Evolutionary conservation across 2,888 invertebrate genomes (phyloP).

Genomic region (Hoplodrina blanda): DNA sequence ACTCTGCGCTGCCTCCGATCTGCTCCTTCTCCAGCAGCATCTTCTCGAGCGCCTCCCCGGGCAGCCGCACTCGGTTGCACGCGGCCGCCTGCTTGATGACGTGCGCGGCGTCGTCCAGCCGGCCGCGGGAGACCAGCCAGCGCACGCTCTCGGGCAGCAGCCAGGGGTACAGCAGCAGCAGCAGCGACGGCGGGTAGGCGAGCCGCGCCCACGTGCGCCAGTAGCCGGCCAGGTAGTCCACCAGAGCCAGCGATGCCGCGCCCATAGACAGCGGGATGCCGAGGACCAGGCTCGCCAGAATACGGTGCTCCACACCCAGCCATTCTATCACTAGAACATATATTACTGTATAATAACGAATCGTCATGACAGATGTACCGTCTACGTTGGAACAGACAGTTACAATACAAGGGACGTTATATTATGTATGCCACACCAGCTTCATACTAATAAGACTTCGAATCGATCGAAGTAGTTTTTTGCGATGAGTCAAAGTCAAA

Average conservation of each 20-base stretch:
- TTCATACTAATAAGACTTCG: too few species aligned
- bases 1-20: constrained; percentile 68
- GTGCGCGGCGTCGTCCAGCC: constrained; percentile 91
- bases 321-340: constrained; percentile 92
- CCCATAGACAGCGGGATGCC: constrained; percentile 94
- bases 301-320: constrained; percentile 93
- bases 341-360: too few species aligned
- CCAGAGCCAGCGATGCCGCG: constrained; percentile 92
- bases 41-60: constrained; percentile 86
- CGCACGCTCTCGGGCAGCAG: constrained; percentile 94
- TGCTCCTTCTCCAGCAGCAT: constrained; percentile 78
- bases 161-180: constrained; percentile 93
- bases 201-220: constrained; percentile 93
- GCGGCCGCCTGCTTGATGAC: constrained; percentile 91
- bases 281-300: constrained; percentile 93
- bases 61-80: constrained; percentile 89
- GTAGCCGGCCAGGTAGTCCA: constrained; percentile 92
- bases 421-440: too few species aligned
- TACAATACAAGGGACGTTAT: too few species aligned
- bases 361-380: too few species aligned
- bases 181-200: constrained; percentile 93
- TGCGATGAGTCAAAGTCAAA: too few species aligned
- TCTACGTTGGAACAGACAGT: too few species aligned
- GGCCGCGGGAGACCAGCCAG: constrained; percentile 93
- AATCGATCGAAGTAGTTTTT: too few species aligned